Base-by-base conservation (phyloP, 2,113 vertebrate genomes). In the Xenopus laevis region DNA sequence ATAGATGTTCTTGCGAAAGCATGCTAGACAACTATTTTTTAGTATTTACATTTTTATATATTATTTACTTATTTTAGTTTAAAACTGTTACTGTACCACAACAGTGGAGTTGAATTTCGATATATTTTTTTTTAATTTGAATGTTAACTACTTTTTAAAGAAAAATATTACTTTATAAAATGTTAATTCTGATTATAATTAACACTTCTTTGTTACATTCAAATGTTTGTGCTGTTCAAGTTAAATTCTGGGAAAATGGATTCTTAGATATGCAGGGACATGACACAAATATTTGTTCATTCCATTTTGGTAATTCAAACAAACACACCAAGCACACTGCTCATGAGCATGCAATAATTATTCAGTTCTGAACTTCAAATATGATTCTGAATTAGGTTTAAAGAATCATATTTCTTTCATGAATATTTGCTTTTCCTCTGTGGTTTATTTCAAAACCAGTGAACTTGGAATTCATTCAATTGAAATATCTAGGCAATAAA, bases 401-500 rank as follows among this genome's bases (percentile, higher is more conserved):
- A 55, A 64, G 66, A 76, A 69, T 76, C 73, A 57, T 62, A 76
- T 69, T 69, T 76, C 73, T 69, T 76, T 76, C 68, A 76, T 76
- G 73, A 69, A 76, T 76, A 76, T 76, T 69, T 76, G 67, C 66
- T 76, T 76, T 76, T 53, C 66, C 73, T 76, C 46, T 69, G 73
- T 45, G 66, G 66, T 69, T 75, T 76, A 63, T 76, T 69, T 69
- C 46, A 69, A 55, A 76, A 68, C 58, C 45, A 33, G 23, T 33
- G 57, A 63, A 68, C 59, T 76, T 63, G 59, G 66, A 76, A 76
- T 23, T 45, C 23, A 45, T 63, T 76, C 73, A 76, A 62, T 69
- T 63, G 73, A 76, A 76, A 69, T 69, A 76, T 69, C 73, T 52
- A 17, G 33, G 66, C 73, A 69, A 69, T 69, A 64, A 75, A 68